Percentiles rank a stretch among this genome's conserved stretches.
These are phyloP conservation scores for Anhinga anhinga DNA, from an alignment of 2,113 vertebrate genomes.

Conservation along the genomic window DNA sequence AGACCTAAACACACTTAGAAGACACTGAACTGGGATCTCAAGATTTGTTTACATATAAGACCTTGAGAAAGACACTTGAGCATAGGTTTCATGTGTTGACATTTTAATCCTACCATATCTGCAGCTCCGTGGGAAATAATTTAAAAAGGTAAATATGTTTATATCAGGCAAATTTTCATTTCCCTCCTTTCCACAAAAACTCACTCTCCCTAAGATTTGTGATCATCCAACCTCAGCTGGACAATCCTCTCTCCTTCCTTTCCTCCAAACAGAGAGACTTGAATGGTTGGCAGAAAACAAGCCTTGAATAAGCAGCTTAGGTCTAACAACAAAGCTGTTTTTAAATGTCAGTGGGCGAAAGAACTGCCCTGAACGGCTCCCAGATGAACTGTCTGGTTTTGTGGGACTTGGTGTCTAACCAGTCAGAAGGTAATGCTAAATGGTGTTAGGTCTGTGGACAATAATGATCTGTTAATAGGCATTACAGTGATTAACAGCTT, in stretches of 20 bases:
- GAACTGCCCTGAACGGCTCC: conserved; percentile 10
- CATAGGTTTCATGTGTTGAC: no score
- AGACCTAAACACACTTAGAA: not conserved
- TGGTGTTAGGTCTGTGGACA: not conserved
- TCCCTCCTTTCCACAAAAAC: not conserved
- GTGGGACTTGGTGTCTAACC: not conserved
- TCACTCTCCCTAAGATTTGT: not conserved
- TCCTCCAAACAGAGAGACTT: not conserved
- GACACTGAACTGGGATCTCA: not conserved
- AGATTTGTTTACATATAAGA: not conserved
- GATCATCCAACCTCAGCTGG: not conserved
- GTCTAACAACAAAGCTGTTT: conserved; percentile 46
- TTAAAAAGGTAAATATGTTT: not conserved
- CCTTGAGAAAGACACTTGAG: not conserved
- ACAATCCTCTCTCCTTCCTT: not conserved
- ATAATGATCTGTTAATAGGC: not conserved
- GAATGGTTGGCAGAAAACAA: not conserved
- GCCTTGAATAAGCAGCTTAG: conserved; percentile 50
- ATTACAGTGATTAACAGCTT: not conserved
- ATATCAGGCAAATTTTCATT: not conserved
- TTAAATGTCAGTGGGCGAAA: conserved; percentile 63
- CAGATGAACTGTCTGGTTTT: not conserved
- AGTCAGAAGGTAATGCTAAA: not conserved
- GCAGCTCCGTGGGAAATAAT: not conserved
- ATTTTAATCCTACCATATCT: not conserved